Percentiles rank a stretch among this genome's conserved stretches.
phyloP scores from a whole-genome alignment of 53 echinoderm and acorn worm genomes.

The Patiria pectinifera region DNA sequence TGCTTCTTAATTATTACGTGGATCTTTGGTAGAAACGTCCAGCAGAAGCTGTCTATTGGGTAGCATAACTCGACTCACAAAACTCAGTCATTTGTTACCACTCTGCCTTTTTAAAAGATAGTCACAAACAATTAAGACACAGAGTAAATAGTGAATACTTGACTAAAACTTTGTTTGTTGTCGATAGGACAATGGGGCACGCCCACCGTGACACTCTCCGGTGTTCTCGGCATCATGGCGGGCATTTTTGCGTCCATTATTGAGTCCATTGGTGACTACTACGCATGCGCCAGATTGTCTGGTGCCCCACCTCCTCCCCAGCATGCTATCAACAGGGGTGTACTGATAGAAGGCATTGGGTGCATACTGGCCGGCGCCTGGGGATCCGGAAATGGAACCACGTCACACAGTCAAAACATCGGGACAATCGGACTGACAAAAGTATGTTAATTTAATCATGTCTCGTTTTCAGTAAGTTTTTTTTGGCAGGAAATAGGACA shows the following conservation, averaged over 20 bases:
- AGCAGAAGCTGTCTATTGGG: too few relatives aligned
- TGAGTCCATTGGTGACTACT: slow-evolving; percentile 90
- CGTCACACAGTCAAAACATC: slow-evolving; percentile 74
- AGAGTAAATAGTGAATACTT: background rate
- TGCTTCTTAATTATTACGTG: too few relatives aligned
- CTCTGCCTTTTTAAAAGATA: too few relatives aligned
- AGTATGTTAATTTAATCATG: slow-evolving; percentile 23
- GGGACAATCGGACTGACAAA: slow-evolving; percentile 77
- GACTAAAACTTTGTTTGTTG: background rate
- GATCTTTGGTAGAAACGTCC: too few relatives aligned
- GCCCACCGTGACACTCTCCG: slow-evolving; percentile 58
- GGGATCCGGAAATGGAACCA: slow-evolving; percentile 86
- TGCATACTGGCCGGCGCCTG: slow-evolving; percentile 84
- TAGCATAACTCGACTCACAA: too few relatives aligned
- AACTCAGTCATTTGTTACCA: too few relatives aligned
- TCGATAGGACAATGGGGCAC: slow-evolving; percentile 84
- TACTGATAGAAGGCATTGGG: slow-evolving; percentile 80
- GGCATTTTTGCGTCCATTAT: slow-evolving; percentile 79
- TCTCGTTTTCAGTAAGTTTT: too few relatives aligned
- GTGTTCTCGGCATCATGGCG: slow-evolving; percentile 72
- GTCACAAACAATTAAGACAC: too few relatives aligned
- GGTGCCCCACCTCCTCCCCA: slow-evolving; percentile 80
- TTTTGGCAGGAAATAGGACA: too few relatives aligned
- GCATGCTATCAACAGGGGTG: slow-evolving; percentile 85
- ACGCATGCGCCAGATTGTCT: slow-evolving; percentile 85